These are phyloP conservation scores for Cariama cristata DNA, from an alignment of 2,113 vertebrate species.

Conservation along the genomic window DNA sequence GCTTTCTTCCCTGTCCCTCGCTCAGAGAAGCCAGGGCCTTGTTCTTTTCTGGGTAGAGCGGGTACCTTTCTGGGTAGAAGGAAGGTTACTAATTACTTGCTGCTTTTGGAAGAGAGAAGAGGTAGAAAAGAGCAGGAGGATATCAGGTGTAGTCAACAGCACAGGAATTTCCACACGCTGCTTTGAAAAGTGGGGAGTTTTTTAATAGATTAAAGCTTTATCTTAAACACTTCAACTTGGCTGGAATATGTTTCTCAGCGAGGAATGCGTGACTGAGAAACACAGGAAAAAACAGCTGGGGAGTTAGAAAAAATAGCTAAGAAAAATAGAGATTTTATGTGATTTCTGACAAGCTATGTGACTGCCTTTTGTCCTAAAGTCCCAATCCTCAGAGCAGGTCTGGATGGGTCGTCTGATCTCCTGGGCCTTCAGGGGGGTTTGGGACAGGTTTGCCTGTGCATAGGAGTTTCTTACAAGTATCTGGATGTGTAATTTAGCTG, in stretches of 20 bases:
- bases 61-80: background rate
- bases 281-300: background rate
- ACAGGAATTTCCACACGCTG: rapidly evolving
- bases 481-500: background rate
- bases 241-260: background rate
- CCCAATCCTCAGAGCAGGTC: background rate
- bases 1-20: background rate
- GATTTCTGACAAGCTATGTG: background rate
- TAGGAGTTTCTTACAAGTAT: background rate
- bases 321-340: background rate
- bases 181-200: background rate
- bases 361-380: background rate
- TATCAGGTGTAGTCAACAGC: background rate
- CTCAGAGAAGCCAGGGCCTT: background rate
- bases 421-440: background rate
- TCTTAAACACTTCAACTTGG: background rate
- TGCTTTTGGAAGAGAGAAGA: background rate
- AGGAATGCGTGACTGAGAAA: constrained; percentile 37
- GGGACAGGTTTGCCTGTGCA: background rate
- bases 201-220: background rate
- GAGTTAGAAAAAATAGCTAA: background rate
- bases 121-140: background rate
- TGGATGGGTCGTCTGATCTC: background rate
- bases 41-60: background rate
- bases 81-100: background rate